Base-by-base conservation (phyloP, 2,888 invertebrate species). In the Drosophila paramelanica region DNA sequence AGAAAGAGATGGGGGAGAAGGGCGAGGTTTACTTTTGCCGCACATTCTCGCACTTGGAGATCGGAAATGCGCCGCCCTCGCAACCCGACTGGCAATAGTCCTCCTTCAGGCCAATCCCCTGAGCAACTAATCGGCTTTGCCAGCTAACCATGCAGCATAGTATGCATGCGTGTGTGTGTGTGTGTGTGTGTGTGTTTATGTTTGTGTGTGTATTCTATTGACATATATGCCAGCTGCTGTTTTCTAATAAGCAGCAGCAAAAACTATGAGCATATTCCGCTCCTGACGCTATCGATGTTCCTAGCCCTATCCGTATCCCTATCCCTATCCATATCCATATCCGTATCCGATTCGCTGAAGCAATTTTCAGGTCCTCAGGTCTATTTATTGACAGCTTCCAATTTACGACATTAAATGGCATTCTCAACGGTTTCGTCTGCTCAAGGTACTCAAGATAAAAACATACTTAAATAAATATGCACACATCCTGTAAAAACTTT, bases 41-140 rank as follows among this genome's bases (percentile, higher is more conserved):
- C 52, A 10, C 33, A 72, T n/a, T 11, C 31, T 42, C 13, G 5
- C 27, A 49, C 46, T 39, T 50, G 50, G 33, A 71, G 58, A 65
- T 65, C 58, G 50, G 47, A 38, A 51, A 39, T 50, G 8, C n/a
- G 45, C 17, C 36, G 13, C 8, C 36, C n/a, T 6, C n/a, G 6
- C 51, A 13, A 42, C 65, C n/a, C n/a, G 14, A 14, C 5, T 17
- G 41, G 8, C 60, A 5, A 5, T 5, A 39, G n/a, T 14, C 1
- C 36, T n/a, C 25, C 27, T 25, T 8, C 27, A 25, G 36, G 17
- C 51, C 58, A 45, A 38, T 64, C 67, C 64, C 58, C 41, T 42
- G 57, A 43, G 61, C 58, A 62, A 52, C 66, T 76, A 77, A 76
- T 73, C 73, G 56, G 73, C 73, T 76, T 76, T 68, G 27, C 57